Conservation (phyloP, 2,113 vertebrate species). For the Menidia beryllina region DNA sequence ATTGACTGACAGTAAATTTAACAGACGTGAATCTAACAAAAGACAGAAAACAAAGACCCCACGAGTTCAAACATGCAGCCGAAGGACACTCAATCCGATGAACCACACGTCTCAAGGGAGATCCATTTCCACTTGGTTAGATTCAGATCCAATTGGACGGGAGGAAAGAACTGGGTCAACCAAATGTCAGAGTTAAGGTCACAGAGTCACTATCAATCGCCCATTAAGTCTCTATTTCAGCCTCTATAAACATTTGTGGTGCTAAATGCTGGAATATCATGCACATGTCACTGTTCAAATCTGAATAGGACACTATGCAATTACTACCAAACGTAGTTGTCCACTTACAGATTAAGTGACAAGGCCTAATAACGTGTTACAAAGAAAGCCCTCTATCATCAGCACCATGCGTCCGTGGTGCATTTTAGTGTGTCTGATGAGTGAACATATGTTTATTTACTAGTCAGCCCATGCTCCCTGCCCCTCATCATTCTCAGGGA, state of each 20-base stretch:
- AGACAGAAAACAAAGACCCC: constrained; percentile 31
- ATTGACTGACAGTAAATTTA: constrained; percentile 11
- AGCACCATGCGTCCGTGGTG: background rate
- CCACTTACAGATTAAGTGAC: constrained; percentile 52
- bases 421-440: constrained; percentile 32
- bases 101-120: constrained; percentile 65
- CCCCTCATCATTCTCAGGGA: constrained; percentile 58
- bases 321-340: constrained; percentile 24
- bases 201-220: constrained; percentile 33
- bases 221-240: constrained; percentile 21
- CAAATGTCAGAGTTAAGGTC: constrained; percentile 46
- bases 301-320: constrained; percentile 37
- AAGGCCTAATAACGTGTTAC: constrained; percentile 2
- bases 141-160: constrained; percentile 54
- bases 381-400: constrained; percentile 23
- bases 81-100: constrained; percentile 24
- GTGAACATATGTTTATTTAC: constrained; percentile 74
- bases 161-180: constrained; percentile 36
- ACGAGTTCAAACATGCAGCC: constrained; percentile 23
- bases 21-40: constrained; percentile 18
- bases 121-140: constrained; percentile 63
- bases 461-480: constrained; percentile 38
- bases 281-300: constrained; percentile 18
- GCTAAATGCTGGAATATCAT: constrained; percentile 16
- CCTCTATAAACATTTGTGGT: constrained; percentile 14